A percentile compares a stretch with the other conserved stretches of the same genome.
These are phyloP conservation scores for Neogobius melanostomus DNA, from an alignment of 2,113 vertebrate genomes.

Conservation along the genomic window DNA sequence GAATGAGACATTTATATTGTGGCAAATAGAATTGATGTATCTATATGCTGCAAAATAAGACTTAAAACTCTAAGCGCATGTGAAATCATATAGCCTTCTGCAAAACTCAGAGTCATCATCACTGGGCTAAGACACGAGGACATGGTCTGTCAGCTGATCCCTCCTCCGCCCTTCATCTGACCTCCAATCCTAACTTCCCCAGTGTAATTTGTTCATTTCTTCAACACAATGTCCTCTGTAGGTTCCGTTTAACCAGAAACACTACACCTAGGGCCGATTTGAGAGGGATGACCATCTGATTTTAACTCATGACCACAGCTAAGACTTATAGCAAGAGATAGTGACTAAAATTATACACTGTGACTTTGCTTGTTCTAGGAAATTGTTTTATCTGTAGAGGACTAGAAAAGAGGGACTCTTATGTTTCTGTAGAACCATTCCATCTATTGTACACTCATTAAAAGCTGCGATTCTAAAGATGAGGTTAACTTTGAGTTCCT, in stretches of 20 bases:
- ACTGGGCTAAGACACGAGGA: too few species aligned
- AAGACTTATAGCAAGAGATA: constrained; percentile 7
- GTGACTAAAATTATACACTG: constrained; percentile 1
- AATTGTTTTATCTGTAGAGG: constrained; percentile 18
- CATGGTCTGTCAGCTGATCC: not conserved
- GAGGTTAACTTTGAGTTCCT: not conserved
- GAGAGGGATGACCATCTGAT: constrained; percentile 16
- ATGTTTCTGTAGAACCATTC: not conserved
- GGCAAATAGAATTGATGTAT: too few species aligned
- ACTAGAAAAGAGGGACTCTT: constrained; percentile 12
- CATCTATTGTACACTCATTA: not conserved
- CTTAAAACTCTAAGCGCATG: too few species aligned
- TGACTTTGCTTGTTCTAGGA: constrained; percentile 11
- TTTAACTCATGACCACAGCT: constrained; percentile 12
- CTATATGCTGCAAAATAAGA: too few species aligned
- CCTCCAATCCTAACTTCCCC: not conserved
- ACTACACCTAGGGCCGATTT: constrained; percentile 14
- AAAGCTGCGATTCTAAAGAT: not conserved
- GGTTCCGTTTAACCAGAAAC: constrained; percentile 6
- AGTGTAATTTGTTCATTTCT: constrained; percentile 31
- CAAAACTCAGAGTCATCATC: too few species aligned
- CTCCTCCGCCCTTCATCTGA: not conserved
- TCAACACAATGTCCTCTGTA: constrained; percentile 11
- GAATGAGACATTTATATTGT: too few species aligned
- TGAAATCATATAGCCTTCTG: too few species aligned